Evolutionary conservation across 2,888 invertebrate genomes (phyloP), one percentile per base, ranked within the genome.

Genomic region (Miltochrista miniata): DNA sequence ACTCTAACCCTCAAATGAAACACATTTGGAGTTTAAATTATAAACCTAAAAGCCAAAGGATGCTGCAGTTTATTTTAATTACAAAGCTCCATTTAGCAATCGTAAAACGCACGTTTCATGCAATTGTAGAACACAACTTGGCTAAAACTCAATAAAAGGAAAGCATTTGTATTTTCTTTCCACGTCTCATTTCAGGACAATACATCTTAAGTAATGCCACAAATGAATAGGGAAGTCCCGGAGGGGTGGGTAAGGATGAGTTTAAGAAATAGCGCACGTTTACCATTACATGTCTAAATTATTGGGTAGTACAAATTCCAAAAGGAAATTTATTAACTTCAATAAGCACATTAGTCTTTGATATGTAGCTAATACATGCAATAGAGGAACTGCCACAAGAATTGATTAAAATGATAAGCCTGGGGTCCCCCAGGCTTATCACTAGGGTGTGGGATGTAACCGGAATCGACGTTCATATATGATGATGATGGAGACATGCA

Each of bases 181-280:
- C 77, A 80, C 79, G 78, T 76, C 81, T 82, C 79, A 83, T 84
- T 85, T 81, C 59, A 73, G 76, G 71, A 87, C 85, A 87, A 85
- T 83, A 80, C 83, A 80, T 74, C 84, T 87, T 87, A 87, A 87
- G 83, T 81, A 86, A 85, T 83, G 75, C 87, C 85, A 74, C 85
- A 86, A 86, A 87, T 84, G 87, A 87, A 87, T 83, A 81, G 80
- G 76, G 79, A 84, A 84, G 85, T 85, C 85, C 82, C 77, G 73
- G 65, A 75, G 81, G 85, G 77, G 65, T 64, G 75, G 58, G 74
- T 75, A 70, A 70, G 72, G 72, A 84, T 78, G 72, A 69, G 65
- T 63, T 63, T 63, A 66, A 57, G 61, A 48, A 54, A 59, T 52
- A 63, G 59, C 61, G 55, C 59, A 61, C 61, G 61, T 63, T 66